Base-by-base conservation (phyloP, 2,888 invertebrate species). In the Gonocerus acuteangulatus region DNA sequence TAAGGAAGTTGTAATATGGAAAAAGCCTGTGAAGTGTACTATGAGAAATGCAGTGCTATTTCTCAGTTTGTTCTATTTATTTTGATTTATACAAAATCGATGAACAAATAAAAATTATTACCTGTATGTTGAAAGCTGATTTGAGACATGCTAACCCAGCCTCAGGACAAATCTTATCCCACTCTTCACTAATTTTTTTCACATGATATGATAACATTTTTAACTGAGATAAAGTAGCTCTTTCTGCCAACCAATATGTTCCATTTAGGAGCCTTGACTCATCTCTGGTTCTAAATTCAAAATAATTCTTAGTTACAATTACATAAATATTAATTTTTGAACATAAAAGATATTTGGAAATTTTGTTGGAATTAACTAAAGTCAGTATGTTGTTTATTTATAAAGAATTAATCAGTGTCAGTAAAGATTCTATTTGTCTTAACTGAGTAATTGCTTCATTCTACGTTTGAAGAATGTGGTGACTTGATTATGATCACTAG, bases 201-300 rank as follows among this genome's bases (percentile, higher is more conserved):
- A 68, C 67, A 42, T 66, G 66, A 21, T 61, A 39, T 9, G 66
- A 62, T 15, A 69, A 57, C 48, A 68, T 66, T 44, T 66, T 69
- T 21, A 69, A 51, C 44, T 69, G 69, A 6, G 64, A 45, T 44
- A 68, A 45, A 2, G 66, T 69, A 1, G 69, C 69, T 60, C 67
- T 65, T 58, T 69, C 69, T 19, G 68, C 66, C 47, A 69, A 62
- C 69, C 69, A 69, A 51, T 64, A 39, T 39, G 52, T 48, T 44
- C 60, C 23, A 52, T 48, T 64, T 9, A 48, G 36, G 9, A 21
- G 49, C 32, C 52, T 51, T n/a, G 56, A 52, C 11, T 63, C 65
- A 13, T 65, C 66, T 48, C 60, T 65, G n/a, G 34, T 48, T 27
- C 60, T 62, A 15, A n/a, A n/a, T n/a, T n/a, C n/a, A n/a, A 27